Conservation (phyloP, 2,113 vertebrate genomes). For the Siniperca chuatsi region DNA sequence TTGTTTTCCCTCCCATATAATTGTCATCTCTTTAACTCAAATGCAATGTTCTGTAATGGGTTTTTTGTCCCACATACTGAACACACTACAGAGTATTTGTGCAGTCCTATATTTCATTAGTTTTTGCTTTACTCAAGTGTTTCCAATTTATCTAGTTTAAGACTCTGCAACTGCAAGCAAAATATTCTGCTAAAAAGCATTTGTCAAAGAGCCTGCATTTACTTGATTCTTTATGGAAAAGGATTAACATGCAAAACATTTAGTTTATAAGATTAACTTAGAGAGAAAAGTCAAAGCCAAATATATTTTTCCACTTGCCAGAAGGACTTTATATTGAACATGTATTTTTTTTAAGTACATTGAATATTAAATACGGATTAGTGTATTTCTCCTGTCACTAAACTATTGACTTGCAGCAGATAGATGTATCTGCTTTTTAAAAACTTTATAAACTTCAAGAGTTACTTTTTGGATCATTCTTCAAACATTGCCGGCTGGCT, state of each 20-base stretch:
- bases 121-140: slow-evolving; percentile 4
- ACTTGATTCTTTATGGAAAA: slow-evolving; percentile 46
- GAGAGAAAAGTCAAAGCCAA: slow-evolving; percentile 62
- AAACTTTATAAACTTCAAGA: not conserved
- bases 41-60: not conserved
- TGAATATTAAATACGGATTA: slow-evolving; percentile 59
- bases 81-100: not conserved
- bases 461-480: slow-evolving; percentile 1
- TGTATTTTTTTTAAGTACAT: slow-evolving; percentile 19
- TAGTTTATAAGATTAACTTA: slow-evolving; percentile 62
- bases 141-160: slow-evolving; percentile 20
- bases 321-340: slow-evolving; percentile 37
- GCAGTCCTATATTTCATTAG: not conserved
- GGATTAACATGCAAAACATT: slow-evolving; percentile 63
- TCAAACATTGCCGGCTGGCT: slow-evolving; percentile 27
- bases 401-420: slow-evolving; percentile 39
- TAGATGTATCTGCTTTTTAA: slow-evolving; percentile 3
- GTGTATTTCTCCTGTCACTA: slow-evolving; percentile 11
- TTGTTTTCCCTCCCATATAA: not conserved
- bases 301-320: slow-evolving; percentile 51
- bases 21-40: not conserved
- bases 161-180: not conserved
- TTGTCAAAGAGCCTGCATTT: slow-evolving; percentile 38
- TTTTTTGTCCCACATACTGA: not conserved
- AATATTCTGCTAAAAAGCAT: slow-evolving; percentile 35